Evolutionary conservation across 1,140 invertebrate genomes (phyloP).

Genomic region (Drosophila murphyi): DNA sequence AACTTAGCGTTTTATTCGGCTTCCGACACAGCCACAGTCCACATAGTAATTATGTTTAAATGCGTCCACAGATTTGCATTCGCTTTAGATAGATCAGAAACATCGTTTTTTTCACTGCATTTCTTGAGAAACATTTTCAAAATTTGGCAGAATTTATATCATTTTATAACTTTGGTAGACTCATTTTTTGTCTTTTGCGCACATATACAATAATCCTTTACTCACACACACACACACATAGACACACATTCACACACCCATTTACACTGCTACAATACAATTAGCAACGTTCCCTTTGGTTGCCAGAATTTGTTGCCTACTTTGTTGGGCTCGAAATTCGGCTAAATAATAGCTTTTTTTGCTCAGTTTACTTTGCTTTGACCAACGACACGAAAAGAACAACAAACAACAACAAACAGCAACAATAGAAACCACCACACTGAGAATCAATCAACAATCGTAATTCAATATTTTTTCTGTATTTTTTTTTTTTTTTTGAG

Average conservation of each 20-base stretch:
- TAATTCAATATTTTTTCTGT: slow-evolving; percentile 5
- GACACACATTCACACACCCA: slow-evolving; percentile 21
- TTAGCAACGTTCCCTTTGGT: slow-evolving; percentile 13
- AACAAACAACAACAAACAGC: neutral
- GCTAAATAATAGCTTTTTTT: slow-evolving; percentile 18
- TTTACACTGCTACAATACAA: neutral
- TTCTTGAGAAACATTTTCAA: no score
- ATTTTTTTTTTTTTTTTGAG: slow-evolving; percentile 23
- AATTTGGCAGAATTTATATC: no score
- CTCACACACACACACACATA: slow-evolving; percentile 11
- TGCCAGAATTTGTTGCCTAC: slow-evolving; percentile 31
- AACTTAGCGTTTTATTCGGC: neutral
- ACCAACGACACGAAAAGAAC: neutral
- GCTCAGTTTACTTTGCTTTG: slow-evolving; percentile 74
- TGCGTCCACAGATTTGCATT: no score
- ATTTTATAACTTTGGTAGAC: no score
- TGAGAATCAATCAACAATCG: slow-evolving; percentile 11
- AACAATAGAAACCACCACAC: slow-evolving; percentile 6
- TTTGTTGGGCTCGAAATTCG: slow-evolving; percentile 1
- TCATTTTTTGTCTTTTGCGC: no score
- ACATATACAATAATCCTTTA: no score
- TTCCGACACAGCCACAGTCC: no score
- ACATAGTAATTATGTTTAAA: no score
- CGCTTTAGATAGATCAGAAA: no score
- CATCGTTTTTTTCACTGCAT: no score